Evolutionary conservation across 2,797 vertebrate species (phyloP).

Genomic region (Alauda arvensis): DNA sequence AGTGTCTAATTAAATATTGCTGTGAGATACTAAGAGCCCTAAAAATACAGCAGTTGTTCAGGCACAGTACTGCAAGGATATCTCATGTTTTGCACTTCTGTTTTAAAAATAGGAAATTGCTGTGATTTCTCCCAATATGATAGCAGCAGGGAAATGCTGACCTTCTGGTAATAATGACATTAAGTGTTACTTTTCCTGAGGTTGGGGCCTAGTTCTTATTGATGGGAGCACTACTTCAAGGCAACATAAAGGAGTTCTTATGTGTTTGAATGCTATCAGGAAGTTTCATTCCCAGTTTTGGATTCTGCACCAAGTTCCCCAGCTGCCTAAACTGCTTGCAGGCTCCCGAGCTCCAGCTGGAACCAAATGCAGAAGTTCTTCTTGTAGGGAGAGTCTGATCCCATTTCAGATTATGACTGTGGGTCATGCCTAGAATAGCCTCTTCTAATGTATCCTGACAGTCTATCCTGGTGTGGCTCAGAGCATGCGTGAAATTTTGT

Average conservation of each 20-base stretch:
- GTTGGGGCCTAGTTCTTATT: background rate
- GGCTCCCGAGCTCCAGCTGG: background rate
- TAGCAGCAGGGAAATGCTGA: background rate
- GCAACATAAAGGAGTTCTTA: background rate
- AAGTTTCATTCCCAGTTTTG: background rate
- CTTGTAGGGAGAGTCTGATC: background rate
- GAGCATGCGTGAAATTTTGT: rapidly evolving
- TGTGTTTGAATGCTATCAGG: background rate
- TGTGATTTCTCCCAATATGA: background rate
- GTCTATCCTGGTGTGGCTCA: background rate
- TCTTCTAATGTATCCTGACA: background rate
- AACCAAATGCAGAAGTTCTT: background rate
- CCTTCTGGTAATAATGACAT: background rate
- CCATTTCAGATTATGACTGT: background rate
- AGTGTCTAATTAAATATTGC: slow-evolving; percentile 6
- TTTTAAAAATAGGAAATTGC: slow-evolving; percentile 38
- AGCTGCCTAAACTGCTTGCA: background rate
- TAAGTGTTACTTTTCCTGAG: background rate
- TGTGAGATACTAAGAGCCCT: background rate
- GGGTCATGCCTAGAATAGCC: background rate
- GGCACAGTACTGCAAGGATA: background rate
- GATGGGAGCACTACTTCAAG: background rate
- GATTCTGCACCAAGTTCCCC: background rate
- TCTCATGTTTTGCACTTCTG: background rate
- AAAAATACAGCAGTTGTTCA: slow-evolving; percentile 2